Conservation (phyloP, 2,797 vertebrate species). For the Neosilurus mollespiculum region DNA sequence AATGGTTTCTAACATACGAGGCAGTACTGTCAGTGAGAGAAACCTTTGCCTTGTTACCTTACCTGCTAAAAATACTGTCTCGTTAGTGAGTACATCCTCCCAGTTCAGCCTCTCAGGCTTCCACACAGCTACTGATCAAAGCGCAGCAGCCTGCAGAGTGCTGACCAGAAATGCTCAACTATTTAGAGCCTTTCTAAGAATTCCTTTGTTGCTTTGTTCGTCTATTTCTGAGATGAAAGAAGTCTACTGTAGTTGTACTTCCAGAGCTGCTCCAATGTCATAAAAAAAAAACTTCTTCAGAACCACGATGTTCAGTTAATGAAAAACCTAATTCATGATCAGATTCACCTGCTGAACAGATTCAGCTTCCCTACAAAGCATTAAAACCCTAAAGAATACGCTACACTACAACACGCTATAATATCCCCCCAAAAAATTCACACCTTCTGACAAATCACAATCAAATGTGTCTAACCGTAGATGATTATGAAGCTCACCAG, state of each 20-base stretch:
- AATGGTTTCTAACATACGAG: neutral
- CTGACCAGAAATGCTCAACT: neutral
- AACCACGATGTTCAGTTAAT: neutral
- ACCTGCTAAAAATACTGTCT: constrained; percentile 12
- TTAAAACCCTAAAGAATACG: neutral
- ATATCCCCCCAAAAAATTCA: neutral
- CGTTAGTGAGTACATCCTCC: neutral
- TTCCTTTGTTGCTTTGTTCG: neutral
- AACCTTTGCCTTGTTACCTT: neutral
- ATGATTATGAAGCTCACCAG: neutral
- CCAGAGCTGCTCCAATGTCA: neutral
- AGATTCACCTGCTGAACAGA: neutral
- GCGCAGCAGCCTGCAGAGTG: neutral
- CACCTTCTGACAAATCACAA: neutral
- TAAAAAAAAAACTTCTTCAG: neutral
- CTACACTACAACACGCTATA: no score
- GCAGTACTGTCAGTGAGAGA: neutral
- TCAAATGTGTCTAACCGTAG: neutral
- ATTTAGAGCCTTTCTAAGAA: neutral
- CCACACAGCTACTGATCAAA: constrained; percentile 16
- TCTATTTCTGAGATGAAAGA: neutral
- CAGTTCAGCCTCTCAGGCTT: neutral
- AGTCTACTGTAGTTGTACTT: neutral
- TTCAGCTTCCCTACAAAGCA: neutral
- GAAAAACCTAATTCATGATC: neutral